phyloP scores from a whole-genome alignment of 2,113 vertebrate species.

The Typhlomys cinereus region DNA sequence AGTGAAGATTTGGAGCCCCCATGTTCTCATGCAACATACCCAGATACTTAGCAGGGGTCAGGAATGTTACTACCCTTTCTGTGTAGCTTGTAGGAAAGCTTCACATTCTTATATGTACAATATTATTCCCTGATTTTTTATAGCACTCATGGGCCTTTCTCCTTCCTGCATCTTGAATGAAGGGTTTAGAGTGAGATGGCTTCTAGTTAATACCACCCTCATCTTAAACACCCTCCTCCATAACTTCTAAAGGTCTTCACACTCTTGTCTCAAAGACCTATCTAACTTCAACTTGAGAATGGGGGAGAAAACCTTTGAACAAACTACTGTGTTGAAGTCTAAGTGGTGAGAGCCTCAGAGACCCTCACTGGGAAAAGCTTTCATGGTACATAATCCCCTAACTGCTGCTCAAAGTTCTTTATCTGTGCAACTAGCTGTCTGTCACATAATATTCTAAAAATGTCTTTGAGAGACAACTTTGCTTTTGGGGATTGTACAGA shows the following conservation, averaged over 20 bases:
- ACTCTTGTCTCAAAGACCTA: neutral
- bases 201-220: slow-evolving; percentile 63
- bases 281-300: neutral
- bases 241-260: neutral
- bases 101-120: slow-evolving; percentile 41
- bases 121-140: slow-evolving; percentile 63
- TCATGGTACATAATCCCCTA: neutral
- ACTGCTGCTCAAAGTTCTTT: slow-evolving; percentile 14
- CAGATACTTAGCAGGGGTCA: neutral
- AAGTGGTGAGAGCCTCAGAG: neutral
- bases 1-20: fast-evolving
- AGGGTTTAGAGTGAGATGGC: slow-evolving; percentile 44
- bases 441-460: slow-evolving; percentile 26
- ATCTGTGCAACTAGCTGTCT: slow-evolving; percentile 42
- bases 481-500: slow-evolving; percentile 58
- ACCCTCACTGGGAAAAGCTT: neutral
- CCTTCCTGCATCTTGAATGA: slow-evolving; percentile 55
- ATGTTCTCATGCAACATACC: neutral
- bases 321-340: slow-evolving; percentile 1
- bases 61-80: neutral
- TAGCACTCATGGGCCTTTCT: neutral
- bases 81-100: neutral
- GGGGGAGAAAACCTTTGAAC: neutral
- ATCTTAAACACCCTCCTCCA: slow-evolving; percentile 19
- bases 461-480: slow-evolving; percentile 67